Evolutionary conservation across 1,140 invertebrate species (phyloP).

Genomic region (Euschistus heros): DNA sequence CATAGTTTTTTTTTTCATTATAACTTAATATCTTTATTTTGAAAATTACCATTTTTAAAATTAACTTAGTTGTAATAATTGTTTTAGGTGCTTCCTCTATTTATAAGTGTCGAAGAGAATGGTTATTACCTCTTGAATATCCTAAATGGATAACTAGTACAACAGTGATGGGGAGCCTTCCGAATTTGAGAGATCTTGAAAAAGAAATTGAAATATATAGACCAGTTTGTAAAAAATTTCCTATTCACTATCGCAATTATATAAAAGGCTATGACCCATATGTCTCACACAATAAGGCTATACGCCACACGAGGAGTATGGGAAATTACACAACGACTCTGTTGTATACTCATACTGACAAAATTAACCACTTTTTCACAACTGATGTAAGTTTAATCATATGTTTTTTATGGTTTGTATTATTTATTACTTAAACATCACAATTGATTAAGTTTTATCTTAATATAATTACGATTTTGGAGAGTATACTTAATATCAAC

Average conservation of each 20-base stretch:
- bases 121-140: background rate
- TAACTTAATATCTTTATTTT: too few relatives aligned
- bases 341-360: slow-evolving; percentile 10
- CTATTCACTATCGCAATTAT: background rate
- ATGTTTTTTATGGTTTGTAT: background rate
- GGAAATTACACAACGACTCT: slow-evolving; percentile 17
- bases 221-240: slow-evolving; percentile 2
- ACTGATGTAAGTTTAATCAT: slow-evolving; percentile 11
- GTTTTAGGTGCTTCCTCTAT: too few relatives aligned
- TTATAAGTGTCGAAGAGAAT: too few relatives aligned
- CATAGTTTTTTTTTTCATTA: too few relatives aligned
- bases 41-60: too few relatives aligned
- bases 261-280: slow-evolving; percentile 5
- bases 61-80: too few relatives aligned
- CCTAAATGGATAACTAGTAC: slow-evolving; percentile 2
- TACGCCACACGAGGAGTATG: slow-evolving; percentile 20
- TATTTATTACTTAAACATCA: too few relatives aligned
- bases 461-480: too few relatives aligned
- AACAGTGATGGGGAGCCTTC: slow-evolving; percentile 21
- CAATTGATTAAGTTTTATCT: too few relatives aligned
- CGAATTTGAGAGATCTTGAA: slow-evolving; percentile 21
- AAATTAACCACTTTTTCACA: slow-evolving; percentile 19
- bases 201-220: slow-evolving; percentile 11
- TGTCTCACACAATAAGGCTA: slow-evolving; percentile 10
- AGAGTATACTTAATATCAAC: too few relatives aligned